A percentile compares a stretch with the other conserved stretches of the same genome.
Evolutionary conservation across 2,888 invertebrate species (phyloP).

Genomic region (Chouioia cunea): DNA sequence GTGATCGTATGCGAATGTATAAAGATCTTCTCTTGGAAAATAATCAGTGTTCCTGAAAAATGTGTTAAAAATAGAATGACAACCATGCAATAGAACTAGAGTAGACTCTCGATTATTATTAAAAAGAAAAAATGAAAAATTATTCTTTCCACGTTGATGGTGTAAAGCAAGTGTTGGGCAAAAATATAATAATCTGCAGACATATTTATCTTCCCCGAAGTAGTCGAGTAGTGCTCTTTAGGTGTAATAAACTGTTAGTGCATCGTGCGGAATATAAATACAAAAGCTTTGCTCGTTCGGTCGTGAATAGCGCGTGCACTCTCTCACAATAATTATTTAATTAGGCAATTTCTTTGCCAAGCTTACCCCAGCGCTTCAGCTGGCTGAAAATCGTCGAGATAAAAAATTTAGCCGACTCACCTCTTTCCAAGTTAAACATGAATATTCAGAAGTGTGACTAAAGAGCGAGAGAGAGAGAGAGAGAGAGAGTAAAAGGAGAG

Average conservation of each 20-base stretch:
- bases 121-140: too few species aligned
- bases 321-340: conserved; percentile 37
- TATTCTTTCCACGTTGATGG: not conserved
- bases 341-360: conserved; percentile 38
- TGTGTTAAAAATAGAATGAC: too few species aligned
- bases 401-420: conserved; percentile 28
- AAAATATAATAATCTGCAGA: conserved; percentile 25
- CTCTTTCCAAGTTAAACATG: conserved; percentile 11
- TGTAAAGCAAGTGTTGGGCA: not conserved
- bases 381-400: conserved; percentile 26
- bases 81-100: too few species aligned
- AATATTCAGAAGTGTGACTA: conserved; percentile 33
- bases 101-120: too few species aligned
- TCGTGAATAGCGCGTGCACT: conserved; percentile 11
- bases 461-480: not conserved
- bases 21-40: too few species aligned
- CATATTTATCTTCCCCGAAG: conserved; percentile 23
- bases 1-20: too few species aligned
- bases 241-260: conserved; percentile 42
- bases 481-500: not conserved
- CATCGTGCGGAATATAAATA: conserved; percentile 21
- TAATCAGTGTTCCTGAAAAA: too few species aligned
- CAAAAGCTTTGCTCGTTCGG: conserved; percentile 4
- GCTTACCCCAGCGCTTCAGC: not conserved
- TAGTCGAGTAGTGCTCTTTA: not conserved